Evolutionary conservation across 1,140 invertebrate genomes (phyloP).

Genomic region (Stenopsyche tienmushanensis): DNA sequence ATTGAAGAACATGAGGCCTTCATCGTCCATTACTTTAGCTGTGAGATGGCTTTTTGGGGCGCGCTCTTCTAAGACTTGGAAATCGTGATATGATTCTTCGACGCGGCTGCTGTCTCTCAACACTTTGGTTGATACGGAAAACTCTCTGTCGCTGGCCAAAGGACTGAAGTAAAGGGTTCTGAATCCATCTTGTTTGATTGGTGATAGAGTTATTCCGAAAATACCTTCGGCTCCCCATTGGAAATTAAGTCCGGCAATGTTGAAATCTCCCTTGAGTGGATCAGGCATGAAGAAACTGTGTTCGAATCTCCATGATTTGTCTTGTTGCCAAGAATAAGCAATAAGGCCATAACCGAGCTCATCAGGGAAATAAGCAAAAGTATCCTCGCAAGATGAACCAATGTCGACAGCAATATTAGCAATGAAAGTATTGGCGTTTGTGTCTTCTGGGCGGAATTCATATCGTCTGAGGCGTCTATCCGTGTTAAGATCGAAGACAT

Average conservation of each 20-base stretch:
- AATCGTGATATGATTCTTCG: slow-evolving; percentile 70
- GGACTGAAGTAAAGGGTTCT: slow-evolving; percentile 76
- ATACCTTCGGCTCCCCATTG: slow-evolving; percentile 81
- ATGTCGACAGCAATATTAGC: slow-evolving; percentile 80
- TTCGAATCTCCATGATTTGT: slow-evolving; percentile 73
- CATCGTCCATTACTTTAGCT: slow-evolving; percentile 68
- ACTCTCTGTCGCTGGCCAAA: slow-evolving; percentile 72
- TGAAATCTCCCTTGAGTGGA: slow-evolving; percentile 74
- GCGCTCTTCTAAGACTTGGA: slow-evolving; percentile 66
- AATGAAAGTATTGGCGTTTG: slow-evolving; percentile 74
- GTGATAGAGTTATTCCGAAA: slow-evolving; percentile 73
- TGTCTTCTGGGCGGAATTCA: slow-evolving; percentile 68
- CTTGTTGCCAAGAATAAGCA: slow-evolving; percentile 71
- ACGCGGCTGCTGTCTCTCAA: slow-evolving; percentile 67
- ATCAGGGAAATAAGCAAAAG: slow-evolving; percentile 78
- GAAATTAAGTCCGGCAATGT: slow-evolving; percentile 76
- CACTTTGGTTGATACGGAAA: slow-evolving; percentile 72
- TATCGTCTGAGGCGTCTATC: slow-evolving; percentile 70
- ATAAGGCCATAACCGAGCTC: slow-evolving; percentile 79
- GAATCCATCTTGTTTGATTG: slow-evolving; percentile 63
- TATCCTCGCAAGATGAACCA: slow-evolving; percentile 72
- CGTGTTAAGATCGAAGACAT: slow-evolving; percentile 74
- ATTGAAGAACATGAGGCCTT: slow-evolving; percentile 73
- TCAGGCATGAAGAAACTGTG: slow-evolving; percentile 80
- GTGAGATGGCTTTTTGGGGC: slow-evolving; percentile 69